Base-by-base conservation (phyloP, 2,888 invertebrate genomes). In the Drosophila rellima region DNA sequence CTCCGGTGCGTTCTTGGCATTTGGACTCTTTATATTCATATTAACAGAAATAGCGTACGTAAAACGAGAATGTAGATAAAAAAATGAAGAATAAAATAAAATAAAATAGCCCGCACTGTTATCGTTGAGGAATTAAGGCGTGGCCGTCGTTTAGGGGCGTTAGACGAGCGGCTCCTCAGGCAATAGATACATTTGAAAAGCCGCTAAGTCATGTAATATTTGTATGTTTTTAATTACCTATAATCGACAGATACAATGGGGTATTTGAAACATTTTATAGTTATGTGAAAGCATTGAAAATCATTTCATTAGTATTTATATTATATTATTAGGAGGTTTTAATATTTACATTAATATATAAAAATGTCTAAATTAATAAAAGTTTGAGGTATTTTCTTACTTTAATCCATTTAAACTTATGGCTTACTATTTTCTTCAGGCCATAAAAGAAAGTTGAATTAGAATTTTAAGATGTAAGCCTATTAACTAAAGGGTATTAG, bases 51-150 rank as follows among this genome's bases (percentile, higher is more conserved):
- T 56, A 64, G 65, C 59, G 51, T 59, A 65, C 70, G 59, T 54
- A 40, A 66, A 67, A 72, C 62, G 33, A 71, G 71, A 47, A 67
- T 56, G 29, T 7, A 52, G 44, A 64, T 70, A 70, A 37, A 63
- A 59, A 44, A 56, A 51, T 54, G 15, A 2, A 8, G 3, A 39
- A 5, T 15, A 10, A 17, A 33, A 33, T 37, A 37, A 51, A 55
- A 35, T 33, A 59, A 69, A 40, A 20, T 29, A 56, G 13, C 54
- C 29, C 44, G 35, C 40, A 17, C 52, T 61, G 56, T 74, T 77
- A 77, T 77, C 77, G 45, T 54, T 5, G 44, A 44, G 40, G 45
- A 39, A 35, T 50, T 31, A 47, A 77, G 79, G 79, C 79, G 79
- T 66, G 79, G 66, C 70, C 50, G 23, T 70, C 66, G 55, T 62